A percentile compares a stretch with the other conserved stretches of the same genome.
Conservation (phyloP, 2,113 vertebrate genomes). For the Dolichallabes microphthalmus region DNA sequence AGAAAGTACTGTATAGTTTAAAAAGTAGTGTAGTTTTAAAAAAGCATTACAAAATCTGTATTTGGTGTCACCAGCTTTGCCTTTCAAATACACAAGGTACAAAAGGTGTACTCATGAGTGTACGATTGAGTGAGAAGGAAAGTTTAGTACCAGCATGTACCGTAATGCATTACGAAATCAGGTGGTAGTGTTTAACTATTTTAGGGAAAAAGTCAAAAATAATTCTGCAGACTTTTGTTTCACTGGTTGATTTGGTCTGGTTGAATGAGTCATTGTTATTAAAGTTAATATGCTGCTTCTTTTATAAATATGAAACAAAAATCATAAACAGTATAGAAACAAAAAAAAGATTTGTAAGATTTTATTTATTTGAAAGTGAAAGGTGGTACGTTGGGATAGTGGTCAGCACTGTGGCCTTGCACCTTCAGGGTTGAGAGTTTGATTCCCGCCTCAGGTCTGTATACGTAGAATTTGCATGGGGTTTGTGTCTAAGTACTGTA, state of each 20-base stretch:
- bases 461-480: too few species aligned
- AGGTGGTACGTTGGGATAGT: too few species aligned
- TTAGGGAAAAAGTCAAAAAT: neutral
- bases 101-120: neutral
- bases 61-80: too few species aligned
- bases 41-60: neutral
- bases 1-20: too few species aligned
- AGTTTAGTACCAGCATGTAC: neutral
- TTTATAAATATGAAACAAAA: neutral
- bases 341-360: neutral
- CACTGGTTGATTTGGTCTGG: neutral
- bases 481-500: too few species aligned
- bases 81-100: neutral
- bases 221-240: neutral
- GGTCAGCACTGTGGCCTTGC: too few species aligned
- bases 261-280: neutral
- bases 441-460: too few species aligned
- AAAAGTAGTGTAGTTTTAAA: neutral
- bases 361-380: neutral
- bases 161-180: neutral
- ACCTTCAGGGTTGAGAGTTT: too few species aligned
- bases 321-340: neutral
- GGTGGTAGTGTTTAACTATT: neutral
- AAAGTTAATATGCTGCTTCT: neutral
- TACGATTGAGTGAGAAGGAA: neutral